phyloP scores from a whole-genome alignment of 1,140 invertebrate species.

The Plutomurus gul region DNA sequence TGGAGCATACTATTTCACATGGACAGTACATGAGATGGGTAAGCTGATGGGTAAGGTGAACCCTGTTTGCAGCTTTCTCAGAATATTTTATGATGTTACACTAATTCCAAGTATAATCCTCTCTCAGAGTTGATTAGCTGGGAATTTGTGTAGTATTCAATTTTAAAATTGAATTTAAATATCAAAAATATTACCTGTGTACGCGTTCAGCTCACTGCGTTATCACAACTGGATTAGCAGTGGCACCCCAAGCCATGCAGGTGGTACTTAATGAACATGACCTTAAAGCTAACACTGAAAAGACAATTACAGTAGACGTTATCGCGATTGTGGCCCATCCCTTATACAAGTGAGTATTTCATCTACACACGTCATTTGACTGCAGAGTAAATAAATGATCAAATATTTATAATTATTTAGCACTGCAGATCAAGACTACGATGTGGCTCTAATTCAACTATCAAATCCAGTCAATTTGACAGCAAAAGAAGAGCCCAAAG shows the following conservation, averaged over 20 bases:
- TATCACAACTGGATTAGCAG: slow-evolving; percentile 33
- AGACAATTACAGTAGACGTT: slow-evolving; percentile 32
- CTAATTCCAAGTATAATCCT: too few relatives aligned
- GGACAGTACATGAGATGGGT: too few relatives aligned
- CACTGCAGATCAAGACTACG: slow-evolving; percentile 45
- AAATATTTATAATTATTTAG: neutral
- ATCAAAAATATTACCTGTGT: neutral
- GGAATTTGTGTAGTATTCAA: too few relatives aligned
- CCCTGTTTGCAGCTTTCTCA: too few relatives aligned
- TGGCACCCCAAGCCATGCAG: neutral
- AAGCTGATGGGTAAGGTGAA: too few relatives aligned
- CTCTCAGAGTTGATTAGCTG: too few relatives aligned
- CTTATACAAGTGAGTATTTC: slow-evolving; percentile 40
- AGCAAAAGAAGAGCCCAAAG: slow-evolving; percentile 32
- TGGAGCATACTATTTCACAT: too few relatives aligned
- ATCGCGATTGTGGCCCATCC: slow-evolving; percentile 41
- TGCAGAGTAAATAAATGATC: too few relatives aligned
- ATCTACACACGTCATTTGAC: neutral
- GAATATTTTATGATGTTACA: too few relatives aligned
- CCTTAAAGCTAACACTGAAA: neutral
- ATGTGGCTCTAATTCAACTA: slow-evolving; percentile 42
- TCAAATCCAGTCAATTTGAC: slow-evolving; percentile 32
- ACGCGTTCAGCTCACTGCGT: slow-evolving; percentile 45
- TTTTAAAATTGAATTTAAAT: too few relatives aligned
- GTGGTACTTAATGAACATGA: slow-evolving; percentile 45